Evolutionary conservation across 2,113 vertebrate species (phyloP).

Genomic region (Lichenostomus cassidix): DNA sequence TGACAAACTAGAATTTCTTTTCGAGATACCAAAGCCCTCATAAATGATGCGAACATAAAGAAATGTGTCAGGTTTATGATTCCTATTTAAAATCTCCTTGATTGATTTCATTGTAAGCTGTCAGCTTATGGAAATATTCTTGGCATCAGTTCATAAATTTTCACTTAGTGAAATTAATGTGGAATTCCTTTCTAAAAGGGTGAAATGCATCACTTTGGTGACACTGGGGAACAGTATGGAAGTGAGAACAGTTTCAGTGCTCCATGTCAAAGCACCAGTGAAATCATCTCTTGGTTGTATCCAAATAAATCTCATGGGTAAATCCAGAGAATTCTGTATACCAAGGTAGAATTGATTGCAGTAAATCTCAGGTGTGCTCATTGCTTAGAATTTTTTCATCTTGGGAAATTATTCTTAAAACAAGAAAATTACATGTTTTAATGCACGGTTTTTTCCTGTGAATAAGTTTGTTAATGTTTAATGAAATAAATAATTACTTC

Average conservation of each 20-base stretch:
- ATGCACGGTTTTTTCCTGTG: background rate
- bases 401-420: background rate
- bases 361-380: background rate
- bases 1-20: background rate
- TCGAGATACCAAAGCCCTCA: background rate
- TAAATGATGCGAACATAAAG: background rate
- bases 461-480: background rate
- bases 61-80: background rate
- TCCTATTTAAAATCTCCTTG: background rate
- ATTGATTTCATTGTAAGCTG: background rate
- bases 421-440: background rate
- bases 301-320: background rate
- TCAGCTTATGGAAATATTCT: background rate
- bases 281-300: background rate
- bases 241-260: background rate
- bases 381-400: background rate
- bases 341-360: background rate
- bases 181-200: background rate
- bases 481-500: background rate
- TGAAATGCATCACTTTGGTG: background rate
- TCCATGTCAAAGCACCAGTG: background rate
- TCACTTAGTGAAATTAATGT: background rate
- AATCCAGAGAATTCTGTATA: background rate
- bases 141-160: background rate
- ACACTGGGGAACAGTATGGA: background rate